These are phyloP conservation scores for Mellivora capensis DNA, from an alignment of 2,113 vertebrate genomes.

Conservation along the genomic window DNA sequence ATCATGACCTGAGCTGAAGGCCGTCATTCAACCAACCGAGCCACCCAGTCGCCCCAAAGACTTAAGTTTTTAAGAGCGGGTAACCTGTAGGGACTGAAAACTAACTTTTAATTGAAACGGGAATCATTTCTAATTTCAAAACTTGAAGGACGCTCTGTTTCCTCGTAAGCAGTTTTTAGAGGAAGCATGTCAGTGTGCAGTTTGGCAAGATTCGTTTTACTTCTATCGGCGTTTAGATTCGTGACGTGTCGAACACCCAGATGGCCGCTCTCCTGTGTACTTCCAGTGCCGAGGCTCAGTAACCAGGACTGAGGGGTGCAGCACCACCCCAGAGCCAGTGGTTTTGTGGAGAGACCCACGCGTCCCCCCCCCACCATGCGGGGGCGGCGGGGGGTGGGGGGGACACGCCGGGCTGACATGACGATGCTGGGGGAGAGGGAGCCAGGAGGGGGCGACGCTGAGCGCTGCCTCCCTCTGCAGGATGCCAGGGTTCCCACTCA, in stretches of 20 bases:
- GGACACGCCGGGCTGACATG: fast-evolving
- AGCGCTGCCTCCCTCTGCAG: fast-evolving
- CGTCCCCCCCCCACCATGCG: not conserved
- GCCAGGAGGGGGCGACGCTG: not conserved
- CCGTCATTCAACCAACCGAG: no score
- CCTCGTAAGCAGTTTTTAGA: not conserved
- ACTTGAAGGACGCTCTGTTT: not conserved
- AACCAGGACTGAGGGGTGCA: not conserved
- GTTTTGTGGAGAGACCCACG: not conserved
- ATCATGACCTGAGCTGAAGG: no score
- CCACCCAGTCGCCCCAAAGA: not conserved
- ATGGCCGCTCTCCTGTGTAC: not conserved
- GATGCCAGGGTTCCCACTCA: not conserved
- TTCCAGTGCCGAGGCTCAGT: not conserved
- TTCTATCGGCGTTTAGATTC: not conserved
- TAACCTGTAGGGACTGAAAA: not conserved
- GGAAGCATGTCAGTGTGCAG: not conserved
- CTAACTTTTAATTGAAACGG: not conserved
- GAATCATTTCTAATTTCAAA: not conserved
- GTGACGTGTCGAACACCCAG: not conserved
- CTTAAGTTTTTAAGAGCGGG: not conserved
- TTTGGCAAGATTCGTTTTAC: not conserved
- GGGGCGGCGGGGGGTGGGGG: no score
- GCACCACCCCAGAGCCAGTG: not conserved
- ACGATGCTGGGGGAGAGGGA: not conserved